Conservation (phyloP, 2,888 invertebrate species). For the Euclidia mi region DNA sequence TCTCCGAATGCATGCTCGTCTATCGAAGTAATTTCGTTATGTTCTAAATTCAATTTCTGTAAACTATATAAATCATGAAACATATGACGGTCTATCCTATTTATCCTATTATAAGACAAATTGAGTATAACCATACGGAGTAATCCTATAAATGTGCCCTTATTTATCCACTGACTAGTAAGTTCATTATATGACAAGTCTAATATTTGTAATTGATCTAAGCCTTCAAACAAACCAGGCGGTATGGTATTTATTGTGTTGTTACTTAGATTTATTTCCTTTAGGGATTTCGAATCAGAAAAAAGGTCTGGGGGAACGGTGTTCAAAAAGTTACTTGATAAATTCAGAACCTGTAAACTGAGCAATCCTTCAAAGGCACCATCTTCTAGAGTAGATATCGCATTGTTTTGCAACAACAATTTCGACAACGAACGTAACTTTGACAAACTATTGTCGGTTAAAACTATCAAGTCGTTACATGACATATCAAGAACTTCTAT, state of each 20-base stretch:
- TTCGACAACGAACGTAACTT: conserved; percentile 92
- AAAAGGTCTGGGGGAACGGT: conserved; percentile 94
- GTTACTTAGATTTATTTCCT: conserved; percentile 93
- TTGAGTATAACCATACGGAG: conserved; percentile 93
- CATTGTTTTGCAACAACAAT: conserved; percentile 94
- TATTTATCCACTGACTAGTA: conserved; percentile 93
- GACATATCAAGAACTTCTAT: conserved; percentile 93
- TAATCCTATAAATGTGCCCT: conserved; percentile 93
- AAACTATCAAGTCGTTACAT: conserved; percentile 92
- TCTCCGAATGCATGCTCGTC: conserved; percentile 94
- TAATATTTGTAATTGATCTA: conserved; percentile 93
- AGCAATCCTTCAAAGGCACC: conserved; percentile 92
- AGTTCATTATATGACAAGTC: conserved; percentile 93
- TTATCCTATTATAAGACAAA: conserved; percentile 92
- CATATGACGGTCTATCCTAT: conserved; percentile 92
- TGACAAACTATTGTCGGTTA: conserved; percentile 93
- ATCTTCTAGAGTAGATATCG: conserved; percentile 93
- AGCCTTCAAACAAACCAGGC: conserved; percentile 92
- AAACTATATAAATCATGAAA: conserved; percentile 94
- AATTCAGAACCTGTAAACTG: conserved; percentile 92
- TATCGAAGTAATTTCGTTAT: conserved; percentile 92
- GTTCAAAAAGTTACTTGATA: conserved; percentile 94
- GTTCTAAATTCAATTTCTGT: conserved; percentile 93
- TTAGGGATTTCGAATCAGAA: conserved; percentile 91
- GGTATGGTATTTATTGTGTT: conserved; percentile 94